These are phyloP conservation scores for Pasiphila rectangulata DNA, from an alignment of 2,888 invertebrate genomes.

Conservation along the genomic window DNA sequence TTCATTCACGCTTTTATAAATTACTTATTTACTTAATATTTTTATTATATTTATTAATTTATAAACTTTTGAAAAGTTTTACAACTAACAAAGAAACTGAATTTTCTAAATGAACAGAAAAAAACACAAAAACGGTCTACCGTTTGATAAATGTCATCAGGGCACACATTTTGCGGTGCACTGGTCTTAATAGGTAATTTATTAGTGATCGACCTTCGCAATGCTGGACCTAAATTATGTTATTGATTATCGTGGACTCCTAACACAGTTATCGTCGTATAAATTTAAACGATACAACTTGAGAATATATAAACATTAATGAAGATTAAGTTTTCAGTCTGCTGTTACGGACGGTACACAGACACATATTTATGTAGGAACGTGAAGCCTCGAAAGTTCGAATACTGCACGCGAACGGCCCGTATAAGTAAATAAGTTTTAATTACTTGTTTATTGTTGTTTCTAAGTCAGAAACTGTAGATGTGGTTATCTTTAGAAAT, in stretches of 20 bases:
- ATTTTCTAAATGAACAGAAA: no score
- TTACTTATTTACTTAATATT: no score
- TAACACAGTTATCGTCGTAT: not conserved
- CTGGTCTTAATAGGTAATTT: no score
- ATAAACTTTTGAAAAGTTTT: no score
- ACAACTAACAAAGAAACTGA: no score
- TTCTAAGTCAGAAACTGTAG: conserved; percentile 41
- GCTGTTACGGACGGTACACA: conserved; percentile 25
- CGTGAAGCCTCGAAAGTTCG: conserved; percentile 49
- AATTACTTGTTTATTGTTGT: conserved; percentile 57
- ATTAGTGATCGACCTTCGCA: no score
- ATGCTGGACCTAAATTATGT: no score
- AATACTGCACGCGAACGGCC: conserved; percentile 55
- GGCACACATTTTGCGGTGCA: no score
- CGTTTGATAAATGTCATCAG: no score
- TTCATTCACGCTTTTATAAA: no score
- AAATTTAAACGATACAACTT: conserved; percentile 7
- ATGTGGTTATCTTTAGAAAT: conserved; percentile 36
- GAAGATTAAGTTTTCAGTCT: conserved; percentile 35
- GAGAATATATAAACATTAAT: conserved; percentile 29
- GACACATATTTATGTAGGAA: conserved; percentile 51
- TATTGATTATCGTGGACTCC: not conserved
- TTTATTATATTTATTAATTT: no score
- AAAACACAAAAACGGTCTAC: no score
- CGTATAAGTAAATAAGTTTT: conserved; percentile 61